These are phyloP conservation scores for Drosophila repleta DNA, from an alignment of 1,140 invertebrate species.

Conservation along the genomic window DNA sequence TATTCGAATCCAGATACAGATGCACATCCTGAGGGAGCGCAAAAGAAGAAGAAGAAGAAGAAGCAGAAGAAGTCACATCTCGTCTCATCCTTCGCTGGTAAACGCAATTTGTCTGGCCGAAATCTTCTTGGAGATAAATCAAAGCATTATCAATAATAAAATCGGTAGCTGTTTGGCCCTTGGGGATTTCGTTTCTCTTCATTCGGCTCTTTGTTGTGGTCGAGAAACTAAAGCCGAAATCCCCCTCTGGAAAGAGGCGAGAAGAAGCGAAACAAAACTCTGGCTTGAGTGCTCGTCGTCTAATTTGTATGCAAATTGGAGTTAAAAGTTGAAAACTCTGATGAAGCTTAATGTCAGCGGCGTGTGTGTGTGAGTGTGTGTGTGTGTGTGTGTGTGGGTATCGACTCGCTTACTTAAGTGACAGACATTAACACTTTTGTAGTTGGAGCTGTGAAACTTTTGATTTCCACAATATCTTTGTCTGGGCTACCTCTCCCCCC, in stretches of 20 bases:
- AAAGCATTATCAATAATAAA: slow-evolving; percentile 82
- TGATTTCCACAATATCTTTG: slow-evolving; percentile 58
- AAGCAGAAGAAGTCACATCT: not conserved
- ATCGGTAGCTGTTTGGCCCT: slow-evolving; percentile 81
- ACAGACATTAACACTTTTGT: slow-evolving; percentile 77
- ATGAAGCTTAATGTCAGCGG: slow-evolving; percentile 68
- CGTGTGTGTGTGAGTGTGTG: not conserved
- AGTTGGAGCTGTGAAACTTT: slow-evolving; percentile 67
- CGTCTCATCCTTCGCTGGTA: not conserved
- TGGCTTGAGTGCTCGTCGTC: slow-evolving; percentile 64
- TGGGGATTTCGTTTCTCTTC: slow-evolving; percentile 31
- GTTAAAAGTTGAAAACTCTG: slow-evolving; percentile 66
- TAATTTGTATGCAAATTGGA: slow-evolving; percentile 79
- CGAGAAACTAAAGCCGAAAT: slow-evolving; percentile 28
- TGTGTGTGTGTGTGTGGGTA: not conserved
- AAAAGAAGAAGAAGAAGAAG: too few relatives aligned
- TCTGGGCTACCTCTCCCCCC: not conserved
- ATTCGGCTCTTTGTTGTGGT: slow-evolving; percentile 74
- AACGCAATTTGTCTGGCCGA: slow-evolving; percentile 61
- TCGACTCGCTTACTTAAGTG: slow-evolving; percentile 58
- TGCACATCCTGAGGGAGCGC: not conserved
- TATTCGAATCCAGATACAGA: not conserved
- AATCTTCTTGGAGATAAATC: slow-evolving; percentile 75
- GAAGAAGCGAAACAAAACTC: slow-evolving; percentile 24
- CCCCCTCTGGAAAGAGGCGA: too few relatives aligned